Base-by-base conservation (phyloP, 1,140 invertebrate species). In the Leptopilina clavipes region DNA sequence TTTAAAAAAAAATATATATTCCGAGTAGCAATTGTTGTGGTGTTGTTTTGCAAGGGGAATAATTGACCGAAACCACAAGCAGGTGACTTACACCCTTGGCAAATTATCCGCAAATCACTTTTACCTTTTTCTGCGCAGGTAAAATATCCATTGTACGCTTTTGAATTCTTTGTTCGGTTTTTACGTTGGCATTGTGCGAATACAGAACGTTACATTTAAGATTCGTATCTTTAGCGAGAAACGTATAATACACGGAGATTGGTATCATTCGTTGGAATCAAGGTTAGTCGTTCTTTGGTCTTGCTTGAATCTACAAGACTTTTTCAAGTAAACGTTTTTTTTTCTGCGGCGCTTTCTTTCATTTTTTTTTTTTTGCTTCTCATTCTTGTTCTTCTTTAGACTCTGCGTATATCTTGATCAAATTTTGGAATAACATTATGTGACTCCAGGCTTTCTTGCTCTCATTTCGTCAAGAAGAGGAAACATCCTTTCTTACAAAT, bases 281-380 rank as follows among this genome's bases (percentile, higher is more conserved):
- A 82, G 81, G 81, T 82, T 79, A 79, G 79, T 75, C 79, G 77
- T 79, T n/a, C 80, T 72, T 31, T 31, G 25, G 25, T 31, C 25
- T 1, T 31, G 77, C 80, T 76, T 76, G 78, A 76, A 78, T 79
- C 78, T 76, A 76, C 78, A 78, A 76, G 76, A 74, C 78, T 82
- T 82, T 82, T 31, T 6, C 81, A 77, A 80, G 81, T 77, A 78
- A 78, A 76, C 76, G 75, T 72, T 71, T 77, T 78, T 82, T 82
- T 78, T 79, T 79, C 70, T 59, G 76, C 76, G n/a, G n/a, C n/a
- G n/a, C n/a, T n/a, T n/a, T n/a, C n/a, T n/a, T n/a, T n/a, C 76
- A 72, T 73, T 75, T 80, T 82, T 82, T 78, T 79, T 79, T 74
- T 65, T 75, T 80, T 82, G 80, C 77, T 78, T 79, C 78, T 78